These are phyloP conservation scores for Andrena chrysosceles DNA, from an alignment of 2,888 invertebrate genomes.

Conservation along the genomic window DNA sequence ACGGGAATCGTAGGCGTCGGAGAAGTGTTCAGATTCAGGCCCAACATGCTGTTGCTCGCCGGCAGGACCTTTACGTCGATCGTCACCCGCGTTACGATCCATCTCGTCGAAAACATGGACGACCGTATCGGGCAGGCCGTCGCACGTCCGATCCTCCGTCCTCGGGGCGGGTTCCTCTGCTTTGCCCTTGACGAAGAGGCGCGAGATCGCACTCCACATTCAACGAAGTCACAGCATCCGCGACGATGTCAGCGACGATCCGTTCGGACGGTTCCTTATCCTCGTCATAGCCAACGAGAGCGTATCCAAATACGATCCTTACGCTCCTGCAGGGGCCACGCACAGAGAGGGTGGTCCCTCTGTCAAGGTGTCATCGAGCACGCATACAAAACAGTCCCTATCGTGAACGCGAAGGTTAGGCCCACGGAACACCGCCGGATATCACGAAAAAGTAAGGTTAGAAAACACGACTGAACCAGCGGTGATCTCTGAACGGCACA, in stretches of 20 bases:
- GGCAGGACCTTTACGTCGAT: slow-evolving; percentile 80
- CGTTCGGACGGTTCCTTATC: slow-evolving; percentile 68
- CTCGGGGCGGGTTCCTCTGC: slow-evolving; percentile 52
- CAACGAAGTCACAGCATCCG: slow-evolving; percentile 74
- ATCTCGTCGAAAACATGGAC: slow-evolving; percentile 84
- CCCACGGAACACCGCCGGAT: slow-evolving; percentile 6
- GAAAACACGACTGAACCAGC: slow-evolving; percentile 8
- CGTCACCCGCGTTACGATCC: slow-evolving; percentile 83
- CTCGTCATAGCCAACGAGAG: slow-evolving; percentile 71
- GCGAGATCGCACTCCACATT: slow-evolving; percentile 84
- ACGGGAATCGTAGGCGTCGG: slow-evolving; percentile 81
- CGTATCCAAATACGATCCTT: neutral
- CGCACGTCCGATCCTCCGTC: slow-evolving; percentile 68
- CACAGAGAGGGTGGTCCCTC: neutral
- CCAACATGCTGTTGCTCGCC: slow-evolving; percentile 73
- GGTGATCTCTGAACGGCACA: neutral
- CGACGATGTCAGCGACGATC: slow-evolving; percentile 51
- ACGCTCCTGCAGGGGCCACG: slow-evolving; percentile 1
- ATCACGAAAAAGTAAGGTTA: slow-evolving; percentile 41
- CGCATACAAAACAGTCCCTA: neutral
- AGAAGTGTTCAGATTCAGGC: slow-evolving; percentile 78
- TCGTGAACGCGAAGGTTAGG: slow-evolving; percentile 42
- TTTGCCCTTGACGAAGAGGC: slow-evolving; percentile 81
- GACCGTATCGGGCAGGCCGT: slow-evolving; percentile 74
- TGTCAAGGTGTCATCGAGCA: slow-evolving; percentile 39